Evolutionary conservation across 2,888 invertebrate species (phyloP).

Genomic region (Chymomyza procnemis): DNA sequence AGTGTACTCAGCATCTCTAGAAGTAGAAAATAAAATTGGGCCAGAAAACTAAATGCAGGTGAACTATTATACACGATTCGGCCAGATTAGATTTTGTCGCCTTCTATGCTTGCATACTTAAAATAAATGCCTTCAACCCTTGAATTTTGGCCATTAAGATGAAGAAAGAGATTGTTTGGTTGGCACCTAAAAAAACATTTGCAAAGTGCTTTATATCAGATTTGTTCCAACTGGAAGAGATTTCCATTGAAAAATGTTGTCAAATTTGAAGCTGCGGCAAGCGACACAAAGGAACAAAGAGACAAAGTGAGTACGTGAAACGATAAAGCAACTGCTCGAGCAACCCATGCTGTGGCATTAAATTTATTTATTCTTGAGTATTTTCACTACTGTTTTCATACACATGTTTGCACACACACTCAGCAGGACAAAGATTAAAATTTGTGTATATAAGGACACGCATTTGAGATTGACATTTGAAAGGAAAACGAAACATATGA

Average conservation of each 20-base stretch:
- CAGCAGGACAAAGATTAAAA: constrained; percentile 11
- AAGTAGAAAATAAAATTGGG: too few relatives aligned
- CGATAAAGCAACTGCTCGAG: constrained; percentile 66
- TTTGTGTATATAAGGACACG: constrained; percentile 39
- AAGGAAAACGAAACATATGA: constrained; percentile 16
- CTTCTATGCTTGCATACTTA: too few relatives aligned
- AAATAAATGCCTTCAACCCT: too few relatives aligned
- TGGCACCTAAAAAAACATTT: too few relatives aligned
- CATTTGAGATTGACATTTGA: constrained; percentile 47
- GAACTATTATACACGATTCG: too few relatives aligned
- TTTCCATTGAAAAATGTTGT: constrained; percentile 27
- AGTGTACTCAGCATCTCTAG: too few relatives aligned
- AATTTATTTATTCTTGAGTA: constrained; percentile 41
- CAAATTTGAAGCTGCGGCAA: constrained; percentile 37
- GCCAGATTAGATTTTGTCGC: too few relatives aligned
- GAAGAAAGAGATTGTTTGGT: too few relatives aligned
- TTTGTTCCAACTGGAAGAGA: too few relatives aligned
- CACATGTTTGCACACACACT: not conserved
- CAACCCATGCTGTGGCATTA: constrained; percentile 56
- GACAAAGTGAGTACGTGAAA: constrained; percentile 46
- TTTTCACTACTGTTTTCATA: constrained; percentile 41
- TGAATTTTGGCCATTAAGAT: too few relatives aligned
- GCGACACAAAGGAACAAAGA: not conserved
- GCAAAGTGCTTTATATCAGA: too few relatives aligned
- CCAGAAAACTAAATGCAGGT: too few relatives aligned